A percentile compares a stretch with the other conserved stretches of the same genome.
phyloP scores from a whole-genome alignment of 2,888 invertebrate genomes.

The Sarcophaga rosellei region DNA sequence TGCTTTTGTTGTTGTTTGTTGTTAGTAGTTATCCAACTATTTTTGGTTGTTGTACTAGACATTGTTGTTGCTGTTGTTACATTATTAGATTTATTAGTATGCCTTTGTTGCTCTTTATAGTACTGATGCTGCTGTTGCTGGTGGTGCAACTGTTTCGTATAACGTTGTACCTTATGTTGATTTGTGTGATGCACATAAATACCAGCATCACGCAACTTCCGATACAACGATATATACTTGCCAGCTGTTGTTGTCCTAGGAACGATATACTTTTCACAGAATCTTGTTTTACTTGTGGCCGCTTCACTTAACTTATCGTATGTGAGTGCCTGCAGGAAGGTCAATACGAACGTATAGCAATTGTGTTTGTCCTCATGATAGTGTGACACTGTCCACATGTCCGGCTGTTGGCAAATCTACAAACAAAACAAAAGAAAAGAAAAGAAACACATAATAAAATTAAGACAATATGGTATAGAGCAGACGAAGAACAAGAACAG shows the following conservation, averaged over 20 bases:
- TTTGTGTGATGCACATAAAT: constrained; percentile 82
- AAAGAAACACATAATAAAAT: not conserved
- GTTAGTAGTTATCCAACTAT: constrained; percentile 47
- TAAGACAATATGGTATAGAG: not conserved
- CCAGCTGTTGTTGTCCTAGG: constrained; percentile 91
- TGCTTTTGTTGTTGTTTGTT: constrained; percentile 61
- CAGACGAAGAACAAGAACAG: not conserved
- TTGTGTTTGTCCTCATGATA: constrained; percentile 91
- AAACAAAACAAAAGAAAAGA: constrained; percentile 12
- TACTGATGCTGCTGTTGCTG: constrained; percentile 57
- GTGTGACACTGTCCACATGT: constrained; percentile 85
- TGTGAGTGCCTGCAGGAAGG: constrained; percentile 88
- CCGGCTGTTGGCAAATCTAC: constrained; percentile 77
- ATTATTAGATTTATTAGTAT: constrained; percentile 58
- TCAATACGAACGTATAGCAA: constrained; percentile 93
- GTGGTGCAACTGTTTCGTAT: constrained; percentile 56
- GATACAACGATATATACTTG: constrained; percentile 91
- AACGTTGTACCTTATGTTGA: constrained; percentile 52
- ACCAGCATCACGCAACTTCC: constrained; percentile 85
- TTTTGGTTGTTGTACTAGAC: constrained; percentile 45
- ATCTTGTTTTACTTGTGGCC: constrained; percentile 85
- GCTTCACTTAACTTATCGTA: constrained; percentile 87
- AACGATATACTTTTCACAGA: constrained; percentile 91
- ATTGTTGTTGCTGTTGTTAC: constrained; percentile 36
- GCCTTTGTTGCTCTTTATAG: constrained; percentile 41